Evolutionary conservation across 2,888 invertebrate genomes (phyloP), one percentile per base, ranked within the genome.

Genomic region (Cataglyphis altisquamis): DNA sequence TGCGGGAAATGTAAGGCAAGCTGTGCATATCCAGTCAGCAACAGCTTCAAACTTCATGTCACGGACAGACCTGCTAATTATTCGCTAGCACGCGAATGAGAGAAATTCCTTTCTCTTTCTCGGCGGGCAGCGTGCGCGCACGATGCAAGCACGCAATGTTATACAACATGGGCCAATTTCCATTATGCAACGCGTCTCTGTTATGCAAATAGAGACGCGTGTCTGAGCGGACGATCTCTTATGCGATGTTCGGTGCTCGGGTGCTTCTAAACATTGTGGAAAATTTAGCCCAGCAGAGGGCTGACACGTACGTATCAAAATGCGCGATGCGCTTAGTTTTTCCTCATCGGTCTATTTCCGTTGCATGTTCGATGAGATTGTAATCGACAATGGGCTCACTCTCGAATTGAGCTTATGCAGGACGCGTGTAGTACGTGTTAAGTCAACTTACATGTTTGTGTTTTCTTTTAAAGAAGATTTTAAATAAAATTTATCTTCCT

Each of bases 131-230:
- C 72, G 63, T 45, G 78, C 32, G 48, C 78, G 32, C 82, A 80
- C 82, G 78, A 68, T 70, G 86, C 72, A 68, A 78, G 67, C 86
- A 77, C 85, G 84, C 89, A 85, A 88, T 83, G 86, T 87, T 88
- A 83, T 86, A 86, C 85, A 88, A 84, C 88, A 80, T 80, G 21
- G 80, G 57, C 85, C 84, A 89, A 88, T 91, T 90, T 90, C 86
- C 86, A 91, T 90, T 91, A 86, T 90, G 86, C 87, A 87, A 88
- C 84, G 82, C 85, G 84, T 84, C 86, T 87, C 90, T 89, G 91
- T 92, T 92, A 92, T 92, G 92, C 87, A 92, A 91, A 92, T 92
- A 86, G 83, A 84, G 86, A 87, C 86, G 90, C 86, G 90, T 87
- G 90, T 84, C 86, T 83, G 82, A 66, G 80, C 63, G 72, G 80